phyloP scores from a whole-genome alignment of 2,797 vertebrate species.

The Distichodus sexfasciatus region DNA sequence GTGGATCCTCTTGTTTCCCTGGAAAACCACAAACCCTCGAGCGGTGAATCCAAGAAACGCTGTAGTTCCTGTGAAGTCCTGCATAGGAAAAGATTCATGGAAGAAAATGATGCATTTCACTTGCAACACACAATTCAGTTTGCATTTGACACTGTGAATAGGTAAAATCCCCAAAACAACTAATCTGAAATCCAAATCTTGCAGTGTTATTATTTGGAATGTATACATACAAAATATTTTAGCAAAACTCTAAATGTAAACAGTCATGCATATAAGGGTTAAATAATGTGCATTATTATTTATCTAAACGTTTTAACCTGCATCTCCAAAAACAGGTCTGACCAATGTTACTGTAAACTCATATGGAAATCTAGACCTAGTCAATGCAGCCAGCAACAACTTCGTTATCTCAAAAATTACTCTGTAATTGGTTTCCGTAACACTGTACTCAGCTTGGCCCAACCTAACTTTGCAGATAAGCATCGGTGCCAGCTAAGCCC shows the following conservation, averaged over 20 bases:
- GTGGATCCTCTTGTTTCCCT: constrained; percentile 97
- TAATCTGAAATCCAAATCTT: no score
- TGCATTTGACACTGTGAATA: neutral
- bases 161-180: no score
- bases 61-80: constrained; percentile 93
- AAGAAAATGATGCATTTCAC: neutral
- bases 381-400: neutral
- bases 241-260: no score
- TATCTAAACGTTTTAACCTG: no score
- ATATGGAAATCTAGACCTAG: neutral
- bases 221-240: no score
- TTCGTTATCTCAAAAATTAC: neutral
- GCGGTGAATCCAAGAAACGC: constrained; percentile 97
- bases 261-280: no score
- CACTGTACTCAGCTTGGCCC: neutral
- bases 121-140: neutral
- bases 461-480: neutral
- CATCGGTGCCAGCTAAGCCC: neutral
- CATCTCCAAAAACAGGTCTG: no score
- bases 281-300: no score
- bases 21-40: constrained; percentile 95
- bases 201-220: no score
- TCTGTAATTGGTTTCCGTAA: neutral
- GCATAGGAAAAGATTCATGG: constrained; percentile 16
- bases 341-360: no score